Conservation (phyloP, 2,888 invertebrate species). For the Amphimallon solstitiale region DNA sequence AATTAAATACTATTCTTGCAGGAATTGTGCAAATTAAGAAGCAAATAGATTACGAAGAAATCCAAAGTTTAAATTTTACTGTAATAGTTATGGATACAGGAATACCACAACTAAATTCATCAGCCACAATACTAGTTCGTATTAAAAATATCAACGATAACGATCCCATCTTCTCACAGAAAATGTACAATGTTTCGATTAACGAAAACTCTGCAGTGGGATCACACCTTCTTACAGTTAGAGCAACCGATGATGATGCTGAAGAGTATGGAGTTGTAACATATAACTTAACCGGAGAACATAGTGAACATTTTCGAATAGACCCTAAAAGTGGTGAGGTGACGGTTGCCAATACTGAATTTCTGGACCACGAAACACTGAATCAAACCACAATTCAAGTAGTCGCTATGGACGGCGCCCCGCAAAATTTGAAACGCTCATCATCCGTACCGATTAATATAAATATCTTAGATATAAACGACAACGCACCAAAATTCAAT, state of each 20-base stretch:
- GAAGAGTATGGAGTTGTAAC: constrained; percentile 81
- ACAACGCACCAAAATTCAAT: constrained; percentile 85
- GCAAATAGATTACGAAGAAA: constrained; percentile 85
- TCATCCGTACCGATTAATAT: constrained; percentile 83
- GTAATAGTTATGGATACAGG: constrained; percentile 88
- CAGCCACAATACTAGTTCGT: constrained; percentile 80
- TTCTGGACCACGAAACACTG: constrained; percentile 81
- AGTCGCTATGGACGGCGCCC: constrained; percentile 83
- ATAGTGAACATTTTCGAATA: constrained; percentile 78
- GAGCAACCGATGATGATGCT: constrained; percentile 81
- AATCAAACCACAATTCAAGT: constrained; percentile 80
- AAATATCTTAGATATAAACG: constrained; percentile 85
- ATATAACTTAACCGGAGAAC: constrained; percentile 81
- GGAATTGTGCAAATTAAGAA: constrained; percentile 81
- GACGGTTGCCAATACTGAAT: constrained; percentile 75
- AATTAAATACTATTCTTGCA: constrained; percentile 53
- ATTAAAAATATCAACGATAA: constrained; percentile 90
- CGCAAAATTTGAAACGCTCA: constrained; percentile 73
- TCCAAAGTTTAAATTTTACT: constrained; percentile 80
- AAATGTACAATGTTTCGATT: constrained; percentile 76
- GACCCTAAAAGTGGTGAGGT: constrained; percentile 79
- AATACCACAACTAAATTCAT: constrained; percentile 81
- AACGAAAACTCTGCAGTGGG: constrained; percentile 81
- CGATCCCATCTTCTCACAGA: constrained; percentile 78
- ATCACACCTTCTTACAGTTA: constrained; percentile 77